Evolutionary conservation across 53 echinoderm and acorn worm species (phyloP), one percentile per base, ranked within the genome.

Genomic region (Holothuria leucospilota): DNA sequence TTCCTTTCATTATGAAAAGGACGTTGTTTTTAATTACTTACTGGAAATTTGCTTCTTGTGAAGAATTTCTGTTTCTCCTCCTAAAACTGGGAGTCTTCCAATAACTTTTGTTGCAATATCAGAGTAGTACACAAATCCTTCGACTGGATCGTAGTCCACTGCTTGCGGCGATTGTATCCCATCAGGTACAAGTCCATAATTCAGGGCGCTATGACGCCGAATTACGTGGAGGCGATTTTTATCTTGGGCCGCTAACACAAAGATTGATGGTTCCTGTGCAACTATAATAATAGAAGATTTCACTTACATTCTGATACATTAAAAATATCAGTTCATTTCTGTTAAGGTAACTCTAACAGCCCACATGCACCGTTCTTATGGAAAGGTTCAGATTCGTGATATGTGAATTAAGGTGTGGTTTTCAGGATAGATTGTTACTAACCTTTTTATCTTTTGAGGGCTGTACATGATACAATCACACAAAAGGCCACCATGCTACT

Each of bases 131-230:
- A 80, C 60, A 59, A 27, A 56, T 23, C 38, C 8, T 2, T 28
- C 80, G 4, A 80, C 61, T 4, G 80, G 80, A 29, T 80, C 80
- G 56, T 80, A 80, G 34, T 80, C 80, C 39, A 80, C 62, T 0
- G 80, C 80, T 21, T 39, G 59, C 0, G 80, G 80, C 6, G 18
- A 59, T 16, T 16, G 13, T 5, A 80, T 13, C 26, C 80, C 80
- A 6, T 8, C 18, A 25, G 80, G 80, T 16, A 59, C 9, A 27
- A 80, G 13, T 38, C 38, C 56, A 59, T 56, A 80, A 59, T 80
- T 80, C 0, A 59, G 2, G 5, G 80, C 80, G 21, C 61, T 80
- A 34, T 80, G 80, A 28, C 80, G 80, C 24, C 30, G 15, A 11
- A 80, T 80, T 14, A 59, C 80, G 4, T 59, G 80, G 15, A 80